Conservation (phyloP, 2,797 vertebrate genomes). For the Podarcis lilfordi region DNA sequence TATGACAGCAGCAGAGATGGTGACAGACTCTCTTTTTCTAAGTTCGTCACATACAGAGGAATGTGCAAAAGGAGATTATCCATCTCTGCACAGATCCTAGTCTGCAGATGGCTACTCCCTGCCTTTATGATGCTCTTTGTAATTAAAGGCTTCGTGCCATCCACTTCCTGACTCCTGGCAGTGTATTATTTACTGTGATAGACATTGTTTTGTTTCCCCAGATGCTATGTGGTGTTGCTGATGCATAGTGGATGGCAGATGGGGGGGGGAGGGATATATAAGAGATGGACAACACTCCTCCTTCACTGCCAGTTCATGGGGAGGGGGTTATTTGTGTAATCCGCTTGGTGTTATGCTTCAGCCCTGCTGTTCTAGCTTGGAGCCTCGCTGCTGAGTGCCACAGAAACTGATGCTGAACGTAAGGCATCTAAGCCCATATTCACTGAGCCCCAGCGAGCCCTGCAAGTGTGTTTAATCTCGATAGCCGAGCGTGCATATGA, state of each 20-base stretch:
- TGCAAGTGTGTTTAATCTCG: slow-evolving; percentile 34
- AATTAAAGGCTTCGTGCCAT: slow-evolving; percentile 59
- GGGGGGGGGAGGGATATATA: slow-evolving; percentile 15
- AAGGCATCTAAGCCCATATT: slow-evolving; percentile 43
- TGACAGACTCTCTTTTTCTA: neutral
- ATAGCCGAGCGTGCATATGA: neutral
- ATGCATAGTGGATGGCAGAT: slow-evolving; percentile 9
- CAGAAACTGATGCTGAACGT: slow-evolving; percentile 47
- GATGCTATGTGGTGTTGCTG: slow-evolving; percentile 26
- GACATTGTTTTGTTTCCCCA: neutral
- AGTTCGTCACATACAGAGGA: neutral
- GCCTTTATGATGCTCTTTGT: slow-evolving; percentile 46
- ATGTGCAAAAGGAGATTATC: neutral
- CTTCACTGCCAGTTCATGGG: slow-evolving; percentile 29
- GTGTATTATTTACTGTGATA: slow-evolving; percentile 58
- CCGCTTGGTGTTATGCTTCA: slow-evolving; percentile 65
- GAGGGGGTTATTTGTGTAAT: slow-evolving; percentile 57
- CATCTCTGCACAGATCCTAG: slow-evolving; percentile 34
- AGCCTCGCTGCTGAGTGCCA: slow-evolving; percentile 48
- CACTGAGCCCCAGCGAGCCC: slow-evolving; percentile 40
- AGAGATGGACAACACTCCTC: slow-evolving; percentile 19
- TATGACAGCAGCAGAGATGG: neutral
- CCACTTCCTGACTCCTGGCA: slow-evolving; percentile 54
- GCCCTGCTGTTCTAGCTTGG: slow-evolving; percentile 60
- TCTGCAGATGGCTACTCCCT: slow-evolving; percentile 54